A percentile compares a stretch with the other conserved stretches of the same genome.
Conservation (phyloP, 2,797 vertebrate species). For the Chaunax sp. region DNA sequence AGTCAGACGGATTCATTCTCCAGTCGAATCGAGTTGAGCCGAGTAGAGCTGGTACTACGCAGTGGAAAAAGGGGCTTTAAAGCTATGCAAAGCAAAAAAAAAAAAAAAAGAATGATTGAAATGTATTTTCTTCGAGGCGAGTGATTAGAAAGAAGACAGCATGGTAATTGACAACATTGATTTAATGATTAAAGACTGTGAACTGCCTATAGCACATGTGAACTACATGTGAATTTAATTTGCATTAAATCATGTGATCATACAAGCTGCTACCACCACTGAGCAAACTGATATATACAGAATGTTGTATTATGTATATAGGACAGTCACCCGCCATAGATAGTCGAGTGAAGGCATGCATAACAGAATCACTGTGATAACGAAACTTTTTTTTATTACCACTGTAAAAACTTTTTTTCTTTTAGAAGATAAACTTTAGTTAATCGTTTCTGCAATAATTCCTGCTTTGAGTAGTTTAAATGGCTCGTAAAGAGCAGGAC, state of each 20-base stretch:
- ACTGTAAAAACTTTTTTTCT: too few relatives aligned
- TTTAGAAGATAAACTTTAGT: slow-evolving; percentile 27
- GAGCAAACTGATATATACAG: neutral
- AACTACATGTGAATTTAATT: slow-evolving; percentile 4
- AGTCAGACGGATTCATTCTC: too few relatives aligned
- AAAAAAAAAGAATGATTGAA: neutral
- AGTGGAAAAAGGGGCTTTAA: too few relatives aligned
- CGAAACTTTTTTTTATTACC: neutral
- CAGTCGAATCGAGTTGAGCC: too few relatives aligned
- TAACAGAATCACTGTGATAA: neutral
- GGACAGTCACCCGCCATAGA: neutral
- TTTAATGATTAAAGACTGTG: neutral
- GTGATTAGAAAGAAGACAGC: slow-evolving; percentile 19
- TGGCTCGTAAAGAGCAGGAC: slow-evolving; percentile 38
- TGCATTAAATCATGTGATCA: slow-evolving; percentile 32
- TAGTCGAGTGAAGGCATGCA: neutral
- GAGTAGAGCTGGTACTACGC: too few relatives aligned
- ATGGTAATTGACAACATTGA: slow-evolving; percentile 12
- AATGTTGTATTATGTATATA: neutral
- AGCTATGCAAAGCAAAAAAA: slow-evolving; percentile 9
- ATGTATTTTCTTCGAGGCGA: slow-evolving; percentile 14
- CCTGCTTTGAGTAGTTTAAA: slow-evolving; percentile 38
- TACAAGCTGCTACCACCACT: neutral
- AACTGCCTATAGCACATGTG: neutral
- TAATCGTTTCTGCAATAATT: slow-evolving; percentile 30